phyloP scores from a whole-genome alignment of 2,888 invertebrate species.

The Chloroclystis v-ata region DNA sequence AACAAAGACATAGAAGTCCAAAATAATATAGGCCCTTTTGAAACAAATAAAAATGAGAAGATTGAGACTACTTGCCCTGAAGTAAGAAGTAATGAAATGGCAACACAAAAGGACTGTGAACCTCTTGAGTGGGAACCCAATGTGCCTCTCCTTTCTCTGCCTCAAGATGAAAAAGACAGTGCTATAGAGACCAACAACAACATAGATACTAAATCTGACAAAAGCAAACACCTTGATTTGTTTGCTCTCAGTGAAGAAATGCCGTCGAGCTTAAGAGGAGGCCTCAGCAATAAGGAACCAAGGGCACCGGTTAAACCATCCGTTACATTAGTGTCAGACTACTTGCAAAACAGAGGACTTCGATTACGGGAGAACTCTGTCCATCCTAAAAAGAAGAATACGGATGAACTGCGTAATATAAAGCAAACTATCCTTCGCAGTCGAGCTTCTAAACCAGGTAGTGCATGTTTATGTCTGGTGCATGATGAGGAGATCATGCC shows the following conservation, averaged over 20 bases:
- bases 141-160: constrained; percentile 48
- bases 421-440: constrained; percentile 59
- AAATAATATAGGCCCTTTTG: constrained; percentile 20
- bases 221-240: constrained; percentile 51
- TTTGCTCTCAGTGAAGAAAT: constrained; percentile 71
- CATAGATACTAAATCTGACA: constrained; percentile 42
- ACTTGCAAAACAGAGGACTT: constrained; percentile 59
- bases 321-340: constrained; percentile 61
- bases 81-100: constrained; percentile 50
- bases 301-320: constrained; percentile 43
- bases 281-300: constrained; percentile 9
- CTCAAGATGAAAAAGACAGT: constrained; percentile 48
- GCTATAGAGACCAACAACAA: constrained; percentile 42
- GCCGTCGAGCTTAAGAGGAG: constrained; percentile 60
- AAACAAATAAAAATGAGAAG: constrained; percentile 25
- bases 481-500: constrained; percentile 60
- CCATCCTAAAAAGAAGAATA: constrained; percentile 39
- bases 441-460: constrained; percentile 60
- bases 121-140: constrained; percentile 54
- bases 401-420: constrained; percentile 55
- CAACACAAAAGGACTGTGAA: constrained; percentile 60
- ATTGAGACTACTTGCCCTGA: constrained; percentile 21
- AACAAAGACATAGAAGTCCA: constrained; percentile 32
- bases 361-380: constrained; percentile 48
- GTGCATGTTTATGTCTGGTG: constrained; percentile 55